A percentile compares a stretch with the other conserved stretches of the same genome.
These are phyloP conservation scores for Holotrichia oblita DNA, from an alignment of 1,140 invertebrate genomes.

Conservation along the genomic window DNA sequence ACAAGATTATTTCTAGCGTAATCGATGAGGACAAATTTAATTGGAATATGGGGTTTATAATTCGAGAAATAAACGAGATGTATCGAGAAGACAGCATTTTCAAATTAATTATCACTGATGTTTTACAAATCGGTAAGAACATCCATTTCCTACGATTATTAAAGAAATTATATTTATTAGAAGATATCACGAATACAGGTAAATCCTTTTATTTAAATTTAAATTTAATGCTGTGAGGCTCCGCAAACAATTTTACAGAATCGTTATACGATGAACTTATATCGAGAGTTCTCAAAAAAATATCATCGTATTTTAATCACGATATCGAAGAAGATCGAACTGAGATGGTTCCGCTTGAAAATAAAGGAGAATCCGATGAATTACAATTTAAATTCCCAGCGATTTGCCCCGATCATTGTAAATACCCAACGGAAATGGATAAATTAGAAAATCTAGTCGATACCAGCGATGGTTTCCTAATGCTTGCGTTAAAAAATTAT, in stretches of 20 bases:
- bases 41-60: slow-evolving; percentile 46
- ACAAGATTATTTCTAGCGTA: neutral
- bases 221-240: neutral
- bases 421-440: slow-evolving; percentile 48
- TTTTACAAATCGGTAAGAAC: slow-evolving; percentile 56
- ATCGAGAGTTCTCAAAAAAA: slow-evolving; percentile 47
- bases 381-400: slow-evolving; percentile 30
- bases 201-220: neutral
- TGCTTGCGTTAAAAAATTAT: slow-evolving; percentile 52
- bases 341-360: neutral
- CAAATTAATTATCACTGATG: slow-evolving; percentile 50
- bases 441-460: slow-evolving; percentile 54
- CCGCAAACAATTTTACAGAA: slow-evolving; percentile 45
- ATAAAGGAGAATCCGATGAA: neutral
- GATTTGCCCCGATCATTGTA: slow-evolving; percentile 43
- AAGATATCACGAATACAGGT: neutral
- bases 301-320: slow-evolving; percentile 38
- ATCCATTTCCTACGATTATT: slow-evolving; percentile 54
- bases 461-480: slow-evolving; percentile 54
- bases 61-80: slow-evolving; percentile 43
- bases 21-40: neutral
- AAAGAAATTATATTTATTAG: slow-evolving; percentile 51
- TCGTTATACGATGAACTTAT: slow-evolving; percentile 54
- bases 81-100: slow-evolving; percentile 49
- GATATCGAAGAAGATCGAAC: neutral